Evolutionary conservation across 1,140 invertebrate genomes (phyloP).

Genomic region (Glomeris maerens): DNA sequence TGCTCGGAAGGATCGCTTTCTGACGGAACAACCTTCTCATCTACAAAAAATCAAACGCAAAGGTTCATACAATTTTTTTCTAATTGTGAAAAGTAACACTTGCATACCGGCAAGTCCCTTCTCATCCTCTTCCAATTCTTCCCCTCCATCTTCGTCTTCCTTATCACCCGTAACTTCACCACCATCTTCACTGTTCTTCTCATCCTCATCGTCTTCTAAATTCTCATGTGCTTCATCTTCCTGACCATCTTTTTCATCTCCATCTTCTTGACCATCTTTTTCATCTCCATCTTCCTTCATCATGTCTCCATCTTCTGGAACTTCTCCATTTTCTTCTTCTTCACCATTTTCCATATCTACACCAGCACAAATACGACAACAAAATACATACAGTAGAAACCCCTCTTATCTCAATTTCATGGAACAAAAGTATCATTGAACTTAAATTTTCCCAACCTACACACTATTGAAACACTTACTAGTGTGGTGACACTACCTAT

Average conservation of each 20-base stretch:
- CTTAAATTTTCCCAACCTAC: too few relatives aligned
- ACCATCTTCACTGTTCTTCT: conserved; percentile 18
- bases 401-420: too few relatives aligned
- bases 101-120: too few relatives aligned
- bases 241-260: conserved; percentile 24
- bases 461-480: too few relatives aligned
- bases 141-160: conserved; percentile 13
- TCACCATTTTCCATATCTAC: conserved; percentile 18
- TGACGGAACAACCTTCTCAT: not conserved
- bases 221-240: conserved; percentile 16
- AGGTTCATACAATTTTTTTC: too few relatives aligned
- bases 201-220: conserved; percentile 17
- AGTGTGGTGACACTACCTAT: too few relatives aligned
- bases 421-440: too few relatives aligned
- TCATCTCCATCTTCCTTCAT: conserved; percentile 9
- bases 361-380: too few relatives aligned
- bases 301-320: conserved; percentile 14
- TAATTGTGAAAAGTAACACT: too few relatives aligned
- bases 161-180: conserved; percentile 16
- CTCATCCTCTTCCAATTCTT: conserved; percentile 22
- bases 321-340: conserved; percentile 23
- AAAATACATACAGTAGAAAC: too few relatives aligned
- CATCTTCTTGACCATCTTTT: conserved; percentile 15
- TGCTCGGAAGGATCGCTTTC: not conserved
- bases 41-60: too few relatives aligned